phyloP scores from a whole-genome alignment of 2,797 vertebrate species.

The Eulemur rubriventer region DNA sequence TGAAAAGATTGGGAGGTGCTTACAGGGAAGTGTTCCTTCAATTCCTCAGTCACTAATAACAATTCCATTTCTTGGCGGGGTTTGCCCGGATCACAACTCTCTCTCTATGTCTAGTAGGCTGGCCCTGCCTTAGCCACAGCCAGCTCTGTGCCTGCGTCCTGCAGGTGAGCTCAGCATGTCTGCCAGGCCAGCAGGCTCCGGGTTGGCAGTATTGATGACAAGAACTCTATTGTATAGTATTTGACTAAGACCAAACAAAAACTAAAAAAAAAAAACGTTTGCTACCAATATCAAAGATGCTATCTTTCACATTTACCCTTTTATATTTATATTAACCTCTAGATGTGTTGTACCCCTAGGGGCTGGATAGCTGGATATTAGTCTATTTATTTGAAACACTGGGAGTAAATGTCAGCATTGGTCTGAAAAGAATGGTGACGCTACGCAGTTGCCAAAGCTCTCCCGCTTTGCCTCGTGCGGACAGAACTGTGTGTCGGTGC shows the following conservation, averaged over 20 bases:
- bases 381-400: neutral
- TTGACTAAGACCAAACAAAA: neutral
- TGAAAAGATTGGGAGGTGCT: neutral
- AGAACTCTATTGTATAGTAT: neutral
- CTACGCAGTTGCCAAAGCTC: neutral
- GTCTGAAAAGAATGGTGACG: neutral
- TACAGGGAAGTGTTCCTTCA: neutral
- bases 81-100: neutral
- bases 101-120: neutral
- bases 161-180: neutral
- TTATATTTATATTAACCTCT: neutral
- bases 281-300: neutral
- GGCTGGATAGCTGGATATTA: neutral
- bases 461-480: neutral
- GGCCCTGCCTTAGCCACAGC: neutral
- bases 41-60: neutral
- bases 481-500: neutral
- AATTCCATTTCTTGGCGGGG: neutral
- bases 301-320: neutral
- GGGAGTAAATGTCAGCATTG: neutral
- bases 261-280: neutral
- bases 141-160: neutral
- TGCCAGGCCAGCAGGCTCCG: neutral
- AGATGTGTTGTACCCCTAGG: neutral
- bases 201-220: rapidly evolving